These are phyloP conservation scores for Diplazon laetatorius DNA, from an alignment of 2,888 invertebrate species.

Conservation along the genomic window DNA sequence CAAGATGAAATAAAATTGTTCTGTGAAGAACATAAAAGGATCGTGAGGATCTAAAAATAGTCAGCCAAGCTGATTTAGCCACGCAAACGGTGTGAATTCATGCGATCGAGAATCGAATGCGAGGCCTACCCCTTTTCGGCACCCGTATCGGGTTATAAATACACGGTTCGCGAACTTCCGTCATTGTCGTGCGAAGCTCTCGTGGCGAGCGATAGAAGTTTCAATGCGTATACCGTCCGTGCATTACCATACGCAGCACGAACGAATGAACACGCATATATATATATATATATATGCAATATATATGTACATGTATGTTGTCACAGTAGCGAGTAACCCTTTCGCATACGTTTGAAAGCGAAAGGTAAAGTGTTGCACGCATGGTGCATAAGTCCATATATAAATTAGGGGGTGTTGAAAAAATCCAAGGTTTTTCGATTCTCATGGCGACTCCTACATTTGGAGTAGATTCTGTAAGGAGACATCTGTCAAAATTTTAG, in stretches of 20 bases:
- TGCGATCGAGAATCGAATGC: constrained; percentile 41
- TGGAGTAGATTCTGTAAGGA: too few species aligned
- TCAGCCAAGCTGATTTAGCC: constrained; percentile 50
- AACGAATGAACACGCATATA: not conserved
- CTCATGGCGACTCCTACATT: too few species aligned
- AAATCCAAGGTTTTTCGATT: too few species aligned
- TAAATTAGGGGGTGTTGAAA: too few species aligned
- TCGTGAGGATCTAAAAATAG: constrained; percentile 4
- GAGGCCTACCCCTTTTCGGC: constrained; percentile 41
- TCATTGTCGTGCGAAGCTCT: constrained; percentile 57
- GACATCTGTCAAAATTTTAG: too few species aligned
- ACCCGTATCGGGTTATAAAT: constrained; percentile 59
- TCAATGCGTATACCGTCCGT: constrained; percentile 7
- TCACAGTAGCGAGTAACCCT: not conserved
- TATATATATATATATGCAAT: constrained; percentile 14
- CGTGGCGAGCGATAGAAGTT: constrained; percentile 31
- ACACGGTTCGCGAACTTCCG: constrained; percentile 59
- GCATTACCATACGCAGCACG: constrained; percentile 41
- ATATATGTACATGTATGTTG: not conserved
- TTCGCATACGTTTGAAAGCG: not conserved
- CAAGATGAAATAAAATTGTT: not conserved
- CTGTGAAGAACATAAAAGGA: not conserved
- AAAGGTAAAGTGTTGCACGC: constrained; percentile 19
- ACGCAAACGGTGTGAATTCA: constrained; percentile 33
- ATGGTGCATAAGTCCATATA: not conserved